Base-by-base conservation (phyloP, 2,797 vertebrate species). In the Anolis apletophallus region DNA sequence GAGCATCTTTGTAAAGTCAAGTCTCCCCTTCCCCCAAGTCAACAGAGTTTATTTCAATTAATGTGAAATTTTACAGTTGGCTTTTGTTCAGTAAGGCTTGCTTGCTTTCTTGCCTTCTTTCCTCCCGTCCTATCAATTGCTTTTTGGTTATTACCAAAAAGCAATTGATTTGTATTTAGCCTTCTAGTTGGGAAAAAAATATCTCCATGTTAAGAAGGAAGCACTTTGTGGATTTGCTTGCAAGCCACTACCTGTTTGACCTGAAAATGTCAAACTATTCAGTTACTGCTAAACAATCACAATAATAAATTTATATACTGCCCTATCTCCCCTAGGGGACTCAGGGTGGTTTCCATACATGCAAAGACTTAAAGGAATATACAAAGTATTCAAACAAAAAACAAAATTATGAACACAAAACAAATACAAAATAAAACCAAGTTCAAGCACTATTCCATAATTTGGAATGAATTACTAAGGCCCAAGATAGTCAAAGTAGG, bases 21-120 rank as follows among this genome's bases (percentile, higher is more conserved):
- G 88, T 88, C 90, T 78, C 80, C 82, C 81, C 46, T 59, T 54
- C 73, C 46, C 29, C 3, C 34, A 81, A 34, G 67, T n/a, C 67
- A 3, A 34, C 69, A 84, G 57, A 90, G 87, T 88, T 92, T 90
- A 85, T 91, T 94, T 88, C 89, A 85, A 75, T 92, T 91, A 93
- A 64, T 68, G 59, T 68, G 85, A 91, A 83, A 75, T 81, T 91
- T 90, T 79, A 3, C 57, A 67, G 80, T 75, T 81, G 0, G 0
- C 59, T 90, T 86, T 85, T 81, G 67, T 86, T 90, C 52, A 67
- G 34, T 84, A 76, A 7, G 0, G 83, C 64, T 90, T 90, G 59
- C 83, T 89, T 80, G 80, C 54, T 93, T 92, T 46, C 46, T 8
- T 46, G 57, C 29, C 40, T 40, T 46, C 46, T 6, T 46, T 59